These are phyloP conservation scores for Enteromius mattozi DNA, from an alignment of 2,797 vertebrate genomes.

Conservation along the genomic window DNA sequence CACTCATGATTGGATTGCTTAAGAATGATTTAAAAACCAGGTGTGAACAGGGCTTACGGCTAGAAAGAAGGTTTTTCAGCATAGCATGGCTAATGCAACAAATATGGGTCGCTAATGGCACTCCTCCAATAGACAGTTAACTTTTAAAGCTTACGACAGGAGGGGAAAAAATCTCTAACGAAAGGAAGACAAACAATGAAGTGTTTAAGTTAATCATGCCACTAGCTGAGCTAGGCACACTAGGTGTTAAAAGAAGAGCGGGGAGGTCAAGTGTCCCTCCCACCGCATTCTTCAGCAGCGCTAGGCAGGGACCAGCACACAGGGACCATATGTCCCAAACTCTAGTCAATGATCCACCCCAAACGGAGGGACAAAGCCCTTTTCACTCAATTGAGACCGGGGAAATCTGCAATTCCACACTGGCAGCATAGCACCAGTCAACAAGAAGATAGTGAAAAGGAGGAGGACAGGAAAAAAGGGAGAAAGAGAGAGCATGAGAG, in stretches of 20 bases:
- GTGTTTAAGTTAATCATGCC: slow-evolving; percentile 81
- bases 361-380: slow-evolving; percentile 77
- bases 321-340: slow-evolving; percentile 80
- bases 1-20: not conserved
- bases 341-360: slow-evolving; percentile 75
- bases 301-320: slow-evolving; percentile 71
- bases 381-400: slow-evolving; percentile 73
- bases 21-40: not conserved
- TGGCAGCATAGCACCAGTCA: slow-evolving; percentile 72
- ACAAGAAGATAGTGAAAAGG: slow-evolving; percentile 58
- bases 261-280: slow-evolving; percentile 75
- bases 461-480: slow-evolving; percentile 1
- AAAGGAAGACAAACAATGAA: slow-evolving; percentile 68
- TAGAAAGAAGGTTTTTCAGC: not conserved
- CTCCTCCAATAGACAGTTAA: slow-evolving; percentile 40
- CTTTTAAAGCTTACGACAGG: slow-evolving; percentile 37
- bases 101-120: slow-evolving; percentile 11
- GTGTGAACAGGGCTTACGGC: not conserved
- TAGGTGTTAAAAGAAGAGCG: slow-evolving; percentile 69
- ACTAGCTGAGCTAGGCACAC: slow-evolving; percentile 65
- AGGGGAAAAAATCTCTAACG: slow-evolving; percentile 4
- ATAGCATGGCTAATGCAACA: slow-evolving; percentile 22
- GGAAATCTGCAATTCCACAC: slow-evolving; percentile 75
- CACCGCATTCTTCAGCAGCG: slow-evolving; percentile 71
- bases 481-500: slow-evolving; percentile 38